Evolutionary conservation across 1,140 invertebrate species (phyloP), one percentile per base, ranked within the genome.

Genomic region (Megathymus violae): DNA sequence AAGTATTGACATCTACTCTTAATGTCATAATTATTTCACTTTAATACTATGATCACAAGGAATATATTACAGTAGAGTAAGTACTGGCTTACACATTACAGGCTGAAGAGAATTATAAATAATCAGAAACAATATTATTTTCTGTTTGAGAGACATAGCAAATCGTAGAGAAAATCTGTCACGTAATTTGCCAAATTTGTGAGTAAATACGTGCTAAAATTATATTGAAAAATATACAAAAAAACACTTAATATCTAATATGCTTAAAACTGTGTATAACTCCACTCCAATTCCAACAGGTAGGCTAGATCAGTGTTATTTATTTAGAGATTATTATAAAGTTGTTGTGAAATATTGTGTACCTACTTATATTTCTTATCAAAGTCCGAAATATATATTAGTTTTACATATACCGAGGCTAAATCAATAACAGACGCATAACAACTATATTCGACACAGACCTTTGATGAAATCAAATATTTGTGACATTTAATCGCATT

Each of bases 191-290:
- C 40, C 46, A 71, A 71, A 67, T 64, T 67, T 58, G 1, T 25
- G 61, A 64, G 56, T 69, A 13, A 11, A 16, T 27, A 5, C 19
- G 19, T 22, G 2, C 5, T n/a, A n/a, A n/a, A n/a, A 5, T 7
- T 50, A 43, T 60, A 31, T 63, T 15, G 54, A 34, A 66, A 62
- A 61, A 62, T n/a, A 51, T 46, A 14, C 56, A 31, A 11, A 52
- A 64, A 70, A 71, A 68, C 62, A 64, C 27, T n/a, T n/a, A n/a
- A 58, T 14, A 48, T 44, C 7, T 13, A 70, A 9, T 40, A 63
- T 67, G 65, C 52, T 68, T 16, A 65, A 47, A 66, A n/a, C 43
- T 11, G 46, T 7, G 27, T 61, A 46, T 41, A 61, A 61, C 41
- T 61, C 58, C 3, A 61, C 46, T 17, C 58, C 58, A 3, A 10